Percentiles rank a stretch among this genome's conserved stretches.
Conservation (phyloP, 2,113 vertebrate species). For the Halcyon senegalensis region DNA sequence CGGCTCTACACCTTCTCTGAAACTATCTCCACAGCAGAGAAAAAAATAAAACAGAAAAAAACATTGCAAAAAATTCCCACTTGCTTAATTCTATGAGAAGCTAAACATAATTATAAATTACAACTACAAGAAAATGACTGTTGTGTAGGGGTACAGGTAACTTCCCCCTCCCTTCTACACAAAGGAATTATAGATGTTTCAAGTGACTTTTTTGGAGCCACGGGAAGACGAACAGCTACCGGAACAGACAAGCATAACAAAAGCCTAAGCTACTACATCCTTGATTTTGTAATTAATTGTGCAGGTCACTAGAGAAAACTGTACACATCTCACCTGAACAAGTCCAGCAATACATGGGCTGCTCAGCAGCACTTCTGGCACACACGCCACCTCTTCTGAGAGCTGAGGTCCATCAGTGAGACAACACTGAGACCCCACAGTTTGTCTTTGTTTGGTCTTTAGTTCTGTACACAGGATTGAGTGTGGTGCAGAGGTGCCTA, state of each 20-base stretch:
- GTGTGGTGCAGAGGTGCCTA: neutral
- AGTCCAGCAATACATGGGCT: neutral
- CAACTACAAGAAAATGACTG: neutral
- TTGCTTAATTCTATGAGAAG: neutral
- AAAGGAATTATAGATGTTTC: neutral
- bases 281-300: neutral
- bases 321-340: fast-evolving
- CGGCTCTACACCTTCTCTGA: neutral
- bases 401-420: neutral
- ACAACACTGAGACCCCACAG: neutral
- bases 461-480: neutral
- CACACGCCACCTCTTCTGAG: fast-evolving
- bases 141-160: fast-evolving
- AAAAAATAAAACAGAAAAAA: neutral
- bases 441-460: neutral
- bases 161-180: neutral
- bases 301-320: neutral
- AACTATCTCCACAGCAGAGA: neutral
- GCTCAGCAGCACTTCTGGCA: neutral
- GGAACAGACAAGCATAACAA: neutral
- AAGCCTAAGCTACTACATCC: neutral
- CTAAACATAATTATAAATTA: neutral
- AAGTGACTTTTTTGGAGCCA: neutral
- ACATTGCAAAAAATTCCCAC: neutral
- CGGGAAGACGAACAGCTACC: neutral